phyloP scores from a whole-genome alignment of 1,140 invertebrate species.

The Venustaconcha ellipsiformis region DNA sequence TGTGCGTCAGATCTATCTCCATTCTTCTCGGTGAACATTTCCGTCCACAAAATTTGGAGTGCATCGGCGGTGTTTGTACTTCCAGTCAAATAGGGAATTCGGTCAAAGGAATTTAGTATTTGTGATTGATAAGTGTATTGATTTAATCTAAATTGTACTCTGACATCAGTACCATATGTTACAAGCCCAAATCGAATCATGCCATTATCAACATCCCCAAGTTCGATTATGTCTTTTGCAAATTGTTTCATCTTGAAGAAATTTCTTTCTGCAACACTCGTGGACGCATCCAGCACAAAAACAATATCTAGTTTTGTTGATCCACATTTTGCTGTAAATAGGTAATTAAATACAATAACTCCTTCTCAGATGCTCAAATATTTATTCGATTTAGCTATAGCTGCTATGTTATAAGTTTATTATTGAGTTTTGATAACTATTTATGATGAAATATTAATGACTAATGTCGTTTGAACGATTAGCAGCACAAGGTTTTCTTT shows the following conservation, averaged over 20 bases:
- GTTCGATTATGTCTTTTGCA: slow-evolving; percentile 45
- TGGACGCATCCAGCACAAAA: slow-evolving; percentile 57
- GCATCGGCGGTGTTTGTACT: slow-evolving; percentile 47
- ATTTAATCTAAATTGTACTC: slow-evolving; percentile 40
- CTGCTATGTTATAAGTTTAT: too few relatives aligned
- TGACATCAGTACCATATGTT: slow-evolving; percentile 40
- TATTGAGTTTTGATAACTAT: too few relatives aligned
- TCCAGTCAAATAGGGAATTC: slow-evolving; percentile 39
- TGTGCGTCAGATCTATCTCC: slow-evolving; percentile 43
- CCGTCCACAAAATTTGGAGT: slow-evolving; percentile 9
- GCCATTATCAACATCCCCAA: slow-evolving; percentile 50
- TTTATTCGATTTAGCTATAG: too few relatives aligned
- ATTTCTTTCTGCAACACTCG: slow-evolving; percentile 49
- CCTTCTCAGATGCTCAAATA: too few relatives aligned
- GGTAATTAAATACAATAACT: too few relatives aligned
- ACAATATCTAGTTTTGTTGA: slow-evolving; percentile 52
- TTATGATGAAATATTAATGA: too few relatives aligned
- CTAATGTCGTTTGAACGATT: too few relatives aligned
- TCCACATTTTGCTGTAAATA: slow-evolving; percentile 1
- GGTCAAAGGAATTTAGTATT: slow-evolving; percentile 38
- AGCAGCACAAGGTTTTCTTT: too few relatives aligned
- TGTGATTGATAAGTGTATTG: slow-evolving; percentile 21
- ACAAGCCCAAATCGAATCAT: slow-evolving; percentile 52
- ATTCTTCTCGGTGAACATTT: slow-evolving; percentile 32
- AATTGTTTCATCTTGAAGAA: slow-evolving; percentile 54